phyloP scores from a whole-genome alignment of 2,888 invertebrate species.

The Rhamphomyia laevipes region DNA sequence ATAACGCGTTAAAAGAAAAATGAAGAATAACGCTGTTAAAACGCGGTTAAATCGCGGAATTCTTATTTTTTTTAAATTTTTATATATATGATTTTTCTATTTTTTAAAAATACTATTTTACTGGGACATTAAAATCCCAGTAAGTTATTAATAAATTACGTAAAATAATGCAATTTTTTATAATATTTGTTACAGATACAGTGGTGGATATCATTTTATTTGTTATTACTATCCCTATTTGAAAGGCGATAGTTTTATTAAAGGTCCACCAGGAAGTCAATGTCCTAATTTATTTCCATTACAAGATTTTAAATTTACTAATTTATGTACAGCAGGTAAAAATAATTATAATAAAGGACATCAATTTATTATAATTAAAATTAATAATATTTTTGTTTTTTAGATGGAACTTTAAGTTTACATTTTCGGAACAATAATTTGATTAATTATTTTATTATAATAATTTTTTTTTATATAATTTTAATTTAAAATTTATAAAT shows the following conservation, averaged over 20 bases:
- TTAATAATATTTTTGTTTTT: neutral
- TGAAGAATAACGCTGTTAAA: too few relatives aligned
- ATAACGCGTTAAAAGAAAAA: too few relatives aligned
- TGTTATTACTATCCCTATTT: slow-evolving; percentile 16
- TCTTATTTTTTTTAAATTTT: too few relatives aligned
- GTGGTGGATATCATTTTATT: too few relatives aligned
- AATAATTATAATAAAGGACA: neutral
- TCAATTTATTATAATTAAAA: neutral
- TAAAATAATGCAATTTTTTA: too few relatives aligned
- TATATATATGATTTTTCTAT: too few relatives aligned
- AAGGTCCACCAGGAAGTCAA: slow-evolving; percentile 9
- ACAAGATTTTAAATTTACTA: slow-evolving; percentile 9
- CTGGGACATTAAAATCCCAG: too few relatives aligned
- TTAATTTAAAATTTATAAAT: neutral
- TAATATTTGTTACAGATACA: too few relatives aligned
- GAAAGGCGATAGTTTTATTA: slow-evolving; percentile 4
- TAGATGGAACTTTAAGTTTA: neutral
- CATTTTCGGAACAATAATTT: neutral
- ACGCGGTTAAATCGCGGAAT: too few relatives aligned
- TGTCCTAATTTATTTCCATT: slow-evolving; percentile 16
- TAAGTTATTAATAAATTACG: too few relatives aligned
- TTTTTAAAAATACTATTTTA: too few relatives aligned
- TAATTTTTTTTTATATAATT: neutral
- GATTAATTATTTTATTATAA: neutral
- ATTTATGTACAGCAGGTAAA: slow-evolving; percentile 13